A percentile compares a stretch with the other conserved stretches of the same genome.
Conservation (phyloP, 2,797 vertebrate species). For the Huso huso region DNA sequence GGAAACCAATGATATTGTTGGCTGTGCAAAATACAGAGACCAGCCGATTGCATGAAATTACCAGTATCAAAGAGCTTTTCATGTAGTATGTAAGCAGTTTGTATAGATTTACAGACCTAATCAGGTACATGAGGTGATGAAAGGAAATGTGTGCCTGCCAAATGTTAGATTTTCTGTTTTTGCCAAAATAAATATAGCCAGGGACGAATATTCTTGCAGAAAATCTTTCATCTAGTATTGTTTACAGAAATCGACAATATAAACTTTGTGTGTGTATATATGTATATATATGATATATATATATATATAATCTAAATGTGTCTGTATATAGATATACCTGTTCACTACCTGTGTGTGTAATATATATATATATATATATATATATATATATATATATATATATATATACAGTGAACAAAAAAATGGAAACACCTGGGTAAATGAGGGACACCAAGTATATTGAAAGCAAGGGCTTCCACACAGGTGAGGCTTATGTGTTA, state of each 20-base stretch:
- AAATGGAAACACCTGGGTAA: too few species aligned
- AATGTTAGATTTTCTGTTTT: slow-evolving; percentile 39
- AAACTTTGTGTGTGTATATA: too few species aligned
- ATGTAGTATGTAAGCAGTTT: slow-evolving; percentile 5
- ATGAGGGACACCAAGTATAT: too few species aligned
- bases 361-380: too few species aligned
- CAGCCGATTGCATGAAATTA: slow-evolving; percentile 14
- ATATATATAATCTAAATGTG: too few species aligned
- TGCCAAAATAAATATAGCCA: slow-evolving; percentile 21
- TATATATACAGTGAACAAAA: too few species aligned
- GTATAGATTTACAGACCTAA: slow-evolving; percentile 5
- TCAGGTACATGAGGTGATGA: slow-evolving; percentile 28
- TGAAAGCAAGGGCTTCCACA: too few species aligned
- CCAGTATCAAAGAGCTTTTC: slow-evolving; percentile 15
- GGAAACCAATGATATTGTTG: slow-evolving; percentile 21
- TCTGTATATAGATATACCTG: too few species aligned
- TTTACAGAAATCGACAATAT: slow-evolving; percentile 12
- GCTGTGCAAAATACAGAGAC: slow-evolving; percentile 1
- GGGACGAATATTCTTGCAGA: slow-evolving; percentile 11
- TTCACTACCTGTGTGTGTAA: too few species aligned
- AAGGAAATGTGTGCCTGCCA: slow-evolving; percentile 39
- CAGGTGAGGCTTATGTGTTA: too few species aligned
- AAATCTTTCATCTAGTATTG: slow-evolving; percentile 39
- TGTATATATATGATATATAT: too few species aligned
- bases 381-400: too few species aligned